Evolutionary conservation across 2,888 invertebrate genomes (phyloP).

Genomic region (Nesidiocoris tenuis): DNA sequence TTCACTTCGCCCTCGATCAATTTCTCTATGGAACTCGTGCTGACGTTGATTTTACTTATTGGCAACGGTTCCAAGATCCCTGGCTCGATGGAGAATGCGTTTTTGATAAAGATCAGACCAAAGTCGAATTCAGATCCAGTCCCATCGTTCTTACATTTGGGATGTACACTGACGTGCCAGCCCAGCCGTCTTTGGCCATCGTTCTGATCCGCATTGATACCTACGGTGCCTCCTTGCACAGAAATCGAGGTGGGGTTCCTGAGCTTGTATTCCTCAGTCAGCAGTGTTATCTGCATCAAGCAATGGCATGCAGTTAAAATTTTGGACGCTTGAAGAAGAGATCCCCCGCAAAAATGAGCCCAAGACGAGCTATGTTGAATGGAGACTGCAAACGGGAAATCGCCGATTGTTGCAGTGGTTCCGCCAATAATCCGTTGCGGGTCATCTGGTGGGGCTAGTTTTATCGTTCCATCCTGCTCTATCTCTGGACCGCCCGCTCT

Average conservation of each 20-base stretch:
- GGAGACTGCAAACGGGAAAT: background rate
- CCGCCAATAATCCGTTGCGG: background rate
- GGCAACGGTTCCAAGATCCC: background rate
- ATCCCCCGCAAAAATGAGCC: background rate
- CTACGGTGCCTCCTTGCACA: background rate
- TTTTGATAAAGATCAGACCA: background rate
- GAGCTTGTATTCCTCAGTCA: background rate
- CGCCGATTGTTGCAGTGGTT: background rate
- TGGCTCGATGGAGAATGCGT: background rate
- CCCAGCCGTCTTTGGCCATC: background rate
- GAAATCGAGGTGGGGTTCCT: background rate
- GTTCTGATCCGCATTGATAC: background rate
- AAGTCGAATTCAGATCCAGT: background rate
- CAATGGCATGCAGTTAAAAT: background rate
- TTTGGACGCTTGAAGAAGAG: background rate
- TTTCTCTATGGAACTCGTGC: background rate
- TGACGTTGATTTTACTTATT: background rate
- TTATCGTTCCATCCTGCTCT: too few relatives aligned
- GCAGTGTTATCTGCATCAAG: too few relatives aligned
- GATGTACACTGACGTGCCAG: background rate
- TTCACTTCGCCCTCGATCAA: background rate
- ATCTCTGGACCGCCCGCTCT: too few relatives aligned
- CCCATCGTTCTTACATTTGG: background rate
- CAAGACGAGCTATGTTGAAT: background rate
- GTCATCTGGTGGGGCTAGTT: too few relatives aligned